Evolutionary conservation across 2,113 vertebrate genomes (phyloP), one percentile per base, ranked within the genome.

Genomic region (Otolemur garnettii): DNA sequence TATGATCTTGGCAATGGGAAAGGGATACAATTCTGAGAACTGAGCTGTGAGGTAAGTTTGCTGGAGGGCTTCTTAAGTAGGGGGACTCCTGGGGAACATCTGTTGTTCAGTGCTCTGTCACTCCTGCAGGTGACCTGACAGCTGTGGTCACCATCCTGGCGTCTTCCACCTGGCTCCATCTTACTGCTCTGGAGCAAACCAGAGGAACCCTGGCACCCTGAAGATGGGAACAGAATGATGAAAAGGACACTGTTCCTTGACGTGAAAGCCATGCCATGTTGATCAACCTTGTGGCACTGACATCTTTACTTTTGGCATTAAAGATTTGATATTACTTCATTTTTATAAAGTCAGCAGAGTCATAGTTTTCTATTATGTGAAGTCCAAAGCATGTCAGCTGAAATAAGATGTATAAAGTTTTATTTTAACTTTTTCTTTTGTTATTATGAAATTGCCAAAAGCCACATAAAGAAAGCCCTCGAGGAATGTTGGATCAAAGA

Each of bases 401-500:
- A 60, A n/a, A 13, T 0, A 50, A 83, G 18, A 62, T 91, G 62
- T 91, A 19, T 2, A 45, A 84, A 74, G 4, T 18, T 72, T 94
- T 87, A 30, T 80, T 84, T 80, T 88, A 80, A 59, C 18, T 30
- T 26, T 64, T n/a, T 24, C 68, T 95, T n/a, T 87, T 59, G 28
- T 79, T 50, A 38, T 78, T 57, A 26, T 69, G 72, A 85, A 81
- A 82, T 78, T 95, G 26, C 80, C 50, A 68, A 82, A 69, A 69
- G 30, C 30, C 66, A 74, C 19, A 8, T 15, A 18, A 75, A 22
- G 59, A 68, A 79, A 4, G 24, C 50, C n/a, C 33, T 8, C 53
- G 38, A 75, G 42, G 24, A 85, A 10, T 1, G 3, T 19, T 59
- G 55, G 21, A 45, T 81, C 57, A 62, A 91, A n/a, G 42, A 96